Evolutionary conservation across 1,140 invertebrate species (phyloP).

Genomic region (Drosophila murphyi): DNA sequence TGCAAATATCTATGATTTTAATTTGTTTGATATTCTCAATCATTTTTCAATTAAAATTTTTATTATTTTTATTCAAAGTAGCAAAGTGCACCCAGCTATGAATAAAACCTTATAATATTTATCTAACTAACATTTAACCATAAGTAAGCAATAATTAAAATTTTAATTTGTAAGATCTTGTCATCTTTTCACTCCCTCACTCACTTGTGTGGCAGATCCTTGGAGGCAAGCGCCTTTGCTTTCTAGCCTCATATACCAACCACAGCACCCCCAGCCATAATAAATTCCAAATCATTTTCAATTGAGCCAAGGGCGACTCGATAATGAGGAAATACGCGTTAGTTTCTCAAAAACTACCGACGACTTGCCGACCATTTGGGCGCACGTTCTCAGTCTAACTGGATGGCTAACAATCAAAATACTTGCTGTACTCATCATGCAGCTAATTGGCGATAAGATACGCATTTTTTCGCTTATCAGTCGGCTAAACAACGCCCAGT

Average conservation of each 20-base stretch:
- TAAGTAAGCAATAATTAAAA: too few species aligned
- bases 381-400: constrained; percentile 53
- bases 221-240: neutral
- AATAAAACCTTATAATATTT: too few species aligned
- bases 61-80: constrained; percentile 14
- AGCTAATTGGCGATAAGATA: constrained; percentile 74
- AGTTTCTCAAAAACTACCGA: neutral
- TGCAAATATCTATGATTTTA: neutral
- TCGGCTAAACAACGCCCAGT: constrained; percentile 6
- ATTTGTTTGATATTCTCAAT: constrained; percentile 17
- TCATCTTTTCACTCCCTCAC: constrained; percentile 15
- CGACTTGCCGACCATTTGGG: constrained; percentile 19
- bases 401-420: constrained; percentile 40
- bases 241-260: constrained; percentile 48
- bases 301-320: constrained; percentile 32
- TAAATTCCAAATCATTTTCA: constrained; percentile 64
- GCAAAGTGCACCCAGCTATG: too few species aligned
- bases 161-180: too few species aligned
- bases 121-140: too few species aligned
- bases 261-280: constrained; percentile 62
- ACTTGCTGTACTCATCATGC: constrained; percentile 57
- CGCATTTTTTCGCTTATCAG: constrained; percentile 59
- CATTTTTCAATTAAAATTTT: constrained; percentile 13
- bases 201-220: constrained; percentile 48
- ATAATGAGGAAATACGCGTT: constrained; percentile 21